Base-by-base conservation (phyloP, 53 echinoderm and acorn worm genomes). In the Zoroaster sp. region DNA sequence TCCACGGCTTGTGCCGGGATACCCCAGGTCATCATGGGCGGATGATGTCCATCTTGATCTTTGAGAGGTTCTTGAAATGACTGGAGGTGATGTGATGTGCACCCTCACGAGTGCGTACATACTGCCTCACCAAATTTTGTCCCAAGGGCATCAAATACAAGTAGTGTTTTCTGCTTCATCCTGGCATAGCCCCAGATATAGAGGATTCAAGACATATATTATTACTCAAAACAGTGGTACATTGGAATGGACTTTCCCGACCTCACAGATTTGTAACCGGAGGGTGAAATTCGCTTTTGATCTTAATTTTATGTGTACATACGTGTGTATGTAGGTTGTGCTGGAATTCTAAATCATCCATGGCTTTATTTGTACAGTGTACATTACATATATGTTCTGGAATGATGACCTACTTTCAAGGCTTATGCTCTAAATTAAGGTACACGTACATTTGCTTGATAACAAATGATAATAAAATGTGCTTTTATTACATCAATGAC, bases 251-350 rank as follows among this genome's bases (percentile, higher is more conserved):
- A 51, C 76, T 46, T 33, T 51, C 47, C 76, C 47, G 76, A 47
- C 76, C 76, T 34, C 35, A 5, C 23, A 47, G 76, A 76, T 76
- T 35, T 45, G 32, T 23, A 52, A 45, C 76, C 76, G 13, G 15
- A 47, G 35, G 76, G 42, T 15, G 76, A 9, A 49, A 76, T 30
- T 76, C n/a, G 76, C 51, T 76, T 76, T 76, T 76, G 76, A 76
- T 76, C 51, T 76, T 47, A 39, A 40, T 42, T 76, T 59, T 59
- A 59, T 59, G 63, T 59, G 63, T 59, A 59, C 63, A 59, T 59
- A 59, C 63, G 1, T 25, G n/a, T n/a, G n/a, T n/a, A n/a, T n/a
- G n/a, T n/a, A n/a, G 1, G 63, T 59, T 3, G 28, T 25, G 63
- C 23, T 28, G 63, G 63, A 59, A 59, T 59, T 59, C 63, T 59